Evolutionary conservation across 64 coral and sea anemone genomes (phyloP), one percentile per base, ranked within the genome.

Genomic region (Stichodactyla helianthus): DNA sequence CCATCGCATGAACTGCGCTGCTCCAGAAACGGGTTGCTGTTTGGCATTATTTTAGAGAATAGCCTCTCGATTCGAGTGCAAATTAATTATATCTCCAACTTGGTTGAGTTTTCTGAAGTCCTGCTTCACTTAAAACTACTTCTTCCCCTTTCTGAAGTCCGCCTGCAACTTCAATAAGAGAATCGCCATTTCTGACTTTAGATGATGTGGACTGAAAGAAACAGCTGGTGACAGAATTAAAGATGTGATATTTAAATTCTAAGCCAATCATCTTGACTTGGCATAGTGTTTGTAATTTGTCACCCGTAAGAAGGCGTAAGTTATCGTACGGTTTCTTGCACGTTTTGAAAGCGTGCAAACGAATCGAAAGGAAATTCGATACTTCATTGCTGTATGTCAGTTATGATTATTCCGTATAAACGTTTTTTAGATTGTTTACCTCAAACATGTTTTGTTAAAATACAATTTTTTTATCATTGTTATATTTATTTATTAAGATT

Each of bases 151-250:
- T 77, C n/a, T 92, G 88, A 95, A 97, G 94, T 97, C 94, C 94
- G 94, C 94, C 94, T 71, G 94, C 94, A 93, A 97, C 94, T 90
- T 89, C 94, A 35, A n/a, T n/a, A 89, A 82, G 83, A 79, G 89
- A 92, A 89, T 60, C 51, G 28, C 51, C 68, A 85, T 79, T 89
- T 84, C 88, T 79, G 87, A 89, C 87, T 87, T 88, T 65, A 88
- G 62, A 78, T 92, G 90, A 95, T 84, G 78, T 95, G 79, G 61
- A 95, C 71, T 53, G 59, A 90, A 77, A 79, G 83, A 87, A 87
- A 68, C 88, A 92, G 88, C 94, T 97, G 94, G 94, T 90, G 68
- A 87, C 84, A 67, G 70, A 86, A 83, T 59, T 59, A 82, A 64
- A 83, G 62, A 92, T 79, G 71, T 85, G 88, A 87, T 79, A 88